Evolutionary conservation across 2,113 vertebrate genomes (phyloP), one percentile per base, ranked within the genome.

Genomic region (Percopsis transmontana): DNA sequence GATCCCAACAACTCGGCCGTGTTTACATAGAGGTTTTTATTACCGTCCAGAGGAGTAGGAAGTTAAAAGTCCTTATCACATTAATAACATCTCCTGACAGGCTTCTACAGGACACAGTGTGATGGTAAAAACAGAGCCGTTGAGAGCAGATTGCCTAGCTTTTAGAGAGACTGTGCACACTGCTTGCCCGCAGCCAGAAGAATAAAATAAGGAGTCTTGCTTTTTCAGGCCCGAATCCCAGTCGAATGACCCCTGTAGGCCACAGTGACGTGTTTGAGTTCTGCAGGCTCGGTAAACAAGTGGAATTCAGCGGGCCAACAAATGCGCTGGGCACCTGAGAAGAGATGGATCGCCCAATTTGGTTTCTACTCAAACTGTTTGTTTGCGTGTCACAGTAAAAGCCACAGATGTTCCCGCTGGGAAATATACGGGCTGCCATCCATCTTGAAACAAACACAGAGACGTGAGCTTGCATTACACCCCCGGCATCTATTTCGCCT

Each of bases 101-200:
- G 79, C 72, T 86, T 66, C 58, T 60, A 23, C 64, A 76, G 50
- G 66, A 66, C 19, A 47, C 12, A 33, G 60, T 21, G 42, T 73
- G 80, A 87, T 78, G 73, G 61, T 70, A 77, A 85, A 87, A 88
- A 75, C 83, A 89, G 86, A 80, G 72, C 63, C 24, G 19, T 19
- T 56, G 66, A 60, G 50, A 69, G 68, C 58, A 33, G 11, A 7
- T 50, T 54, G 16, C 18, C 14, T 64, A 38, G 20, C 42, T 64
- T 4, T 62, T 74, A 40, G 15, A 72, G 67, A 70, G 10, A 19
- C 56, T 69, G 2, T 62, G 39, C 44, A 16, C 14, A 54, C 44
- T 63, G 59, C 23, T 15, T 33, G 2, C n/a, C 27, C 63, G 57
- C 63, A n/a, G 8, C 40, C 68, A 52, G 42, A 24, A 51, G 1